Base-by-base conservation (phyloP, 1,140 invertebrate genomes). In the Babylonia areolata region DNA sequence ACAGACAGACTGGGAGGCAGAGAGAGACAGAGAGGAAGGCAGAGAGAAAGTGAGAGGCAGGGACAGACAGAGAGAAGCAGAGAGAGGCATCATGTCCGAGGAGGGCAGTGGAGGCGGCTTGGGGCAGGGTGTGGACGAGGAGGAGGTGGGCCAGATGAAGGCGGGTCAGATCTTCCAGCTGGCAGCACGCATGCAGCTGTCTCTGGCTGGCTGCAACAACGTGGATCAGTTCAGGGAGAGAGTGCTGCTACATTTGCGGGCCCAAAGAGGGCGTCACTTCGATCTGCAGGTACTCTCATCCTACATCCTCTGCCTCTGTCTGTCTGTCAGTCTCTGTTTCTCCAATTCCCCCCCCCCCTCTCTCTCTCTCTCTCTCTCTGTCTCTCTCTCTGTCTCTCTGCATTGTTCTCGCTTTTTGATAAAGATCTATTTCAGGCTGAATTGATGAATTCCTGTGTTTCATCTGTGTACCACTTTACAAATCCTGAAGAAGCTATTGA, bases 11-110 rank as follows among this genome's bases (percentile, higher is more conserved):
- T 2, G 35, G 35, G 40, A 77, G 20, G 28, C 11, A 42, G 40
- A 77, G 89, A 91, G 75, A 35, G 51, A 0, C 86, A 87, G 5
- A 87, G 88, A 75, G n/a, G 46, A 15, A 42, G 39, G 46, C 12
- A 51, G 39, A 42, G 31, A 80, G 39, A 80, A 3, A 80, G 37
- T 3, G 39, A 80, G 31, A 51, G 39, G 20, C 39, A 80, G 20
- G 46, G 12, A 80, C 12, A 80, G 9, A 46, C n/a, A n/a, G n/a
- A 51, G 46, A 2, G 46, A 9, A 17, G 46, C 9, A 51, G 2
- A 17, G 46, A 17, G 9, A 17, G 2, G 46, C 46, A 51, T 51
- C 58, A 64, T 64, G 58, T 64, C 71, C 9, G 20, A 9, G 71
- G 71, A 73, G 12, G 35, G 20, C 6, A n/a, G n/a, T n/a, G n/a